A percentile compares a stretch with the other conserved stretches of the same genome.
Evolutionary conservation across 2,797 vertebrate genomes (phyloP).

Genomic region (Natrix natrix): DNA sequence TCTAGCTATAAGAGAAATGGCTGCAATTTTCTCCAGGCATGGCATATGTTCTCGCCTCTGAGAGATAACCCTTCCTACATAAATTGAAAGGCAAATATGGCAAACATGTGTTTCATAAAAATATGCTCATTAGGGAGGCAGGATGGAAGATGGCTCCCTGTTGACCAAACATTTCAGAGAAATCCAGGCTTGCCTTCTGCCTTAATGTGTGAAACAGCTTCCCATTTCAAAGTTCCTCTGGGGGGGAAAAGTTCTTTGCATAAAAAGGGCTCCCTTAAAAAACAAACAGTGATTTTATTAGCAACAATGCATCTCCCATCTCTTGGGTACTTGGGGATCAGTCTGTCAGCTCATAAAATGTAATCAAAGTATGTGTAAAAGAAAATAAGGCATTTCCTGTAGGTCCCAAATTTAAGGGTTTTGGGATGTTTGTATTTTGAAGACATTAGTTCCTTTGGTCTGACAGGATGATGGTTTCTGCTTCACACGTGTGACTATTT

Average conservation of each 20-base stretch:
- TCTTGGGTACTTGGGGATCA: neutral
- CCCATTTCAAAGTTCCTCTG: neutral
- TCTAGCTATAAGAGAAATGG: neutral
- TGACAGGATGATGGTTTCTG: conserved; percentile 11
- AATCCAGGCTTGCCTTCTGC: neutral
- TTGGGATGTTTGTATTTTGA: conserved; percentile 20
- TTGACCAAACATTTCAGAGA: neutral
- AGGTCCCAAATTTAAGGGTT: neutral
- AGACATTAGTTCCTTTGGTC: neutral
- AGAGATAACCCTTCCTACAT: neutral
- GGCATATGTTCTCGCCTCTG: neutral
- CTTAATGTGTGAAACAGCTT: neutral
- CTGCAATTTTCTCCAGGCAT: neutral
- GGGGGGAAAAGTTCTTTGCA: neutral
- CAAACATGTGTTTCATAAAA: neutral
- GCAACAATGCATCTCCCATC: neutral
- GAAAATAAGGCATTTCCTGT: neutral
- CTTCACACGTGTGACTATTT: neutral
- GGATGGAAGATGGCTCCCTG: neutral
- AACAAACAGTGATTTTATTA: neutral
- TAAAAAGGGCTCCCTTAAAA: neutral
- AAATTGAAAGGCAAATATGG: neutral
- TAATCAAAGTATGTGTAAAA: conserved; percentile 25
- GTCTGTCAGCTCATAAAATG: conserved; percentile 34
- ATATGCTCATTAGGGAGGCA: neutral